These are phyloP conservation scores for Carlito syrichta DNA, from an alignment of 2,113 vertebrate species.

Conservation along the genomic window DNA sequence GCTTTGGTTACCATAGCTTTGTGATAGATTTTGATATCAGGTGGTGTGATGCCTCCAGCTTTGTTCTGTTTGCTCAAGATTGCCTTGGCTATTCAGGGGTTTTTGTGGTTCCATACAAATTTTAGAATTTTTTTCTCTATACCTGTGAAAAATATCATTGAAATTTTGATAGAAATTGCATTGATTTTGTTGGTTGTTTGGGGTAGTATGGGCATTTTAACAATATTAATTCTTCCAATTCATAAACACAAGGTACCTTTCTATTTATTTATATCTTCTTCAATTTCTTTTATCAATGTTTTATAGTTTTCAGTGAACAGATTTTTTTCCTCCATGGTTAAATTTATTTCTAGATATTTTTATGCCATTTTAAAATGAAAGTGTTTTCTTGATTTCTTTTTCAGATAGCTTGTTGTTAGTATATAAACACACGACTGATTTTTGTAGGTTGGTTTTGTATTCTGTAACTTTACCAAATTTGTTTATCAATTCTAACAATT, in stretches of 20 bases:
- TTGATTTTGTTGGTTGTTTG: neutral
- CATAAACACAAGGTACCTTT: neutral
- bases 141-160: neutral
- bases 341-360: neutral
- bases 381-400: neutral
- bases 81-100: no score
- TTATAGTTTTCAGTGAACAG: neutral
- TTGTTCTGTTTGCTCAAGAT: no score
- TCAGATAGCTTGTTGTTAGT: neutral
- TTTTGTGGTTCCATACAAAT: neutral
- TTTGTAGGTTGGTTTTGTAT: neutral
- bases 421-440: neutral
- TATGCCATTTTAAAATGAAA: neutral
- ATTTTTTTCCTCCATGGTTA: neutral
- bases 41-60: no score
- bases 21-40: no score
- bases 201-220: neutral
- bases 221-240: neutral
- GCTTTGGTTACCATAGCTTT: no score
- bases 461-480: neutral
- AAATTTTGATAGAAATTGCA: neutral
- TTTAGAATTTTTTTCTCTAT: neutral
- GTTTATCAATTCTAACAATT: neutral
- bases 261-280: neutral
- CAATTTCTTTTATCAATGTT: neutral